Conservation (phyloP, 2,797 vertebrate species). For the Cyprinella venusta region DNA sequence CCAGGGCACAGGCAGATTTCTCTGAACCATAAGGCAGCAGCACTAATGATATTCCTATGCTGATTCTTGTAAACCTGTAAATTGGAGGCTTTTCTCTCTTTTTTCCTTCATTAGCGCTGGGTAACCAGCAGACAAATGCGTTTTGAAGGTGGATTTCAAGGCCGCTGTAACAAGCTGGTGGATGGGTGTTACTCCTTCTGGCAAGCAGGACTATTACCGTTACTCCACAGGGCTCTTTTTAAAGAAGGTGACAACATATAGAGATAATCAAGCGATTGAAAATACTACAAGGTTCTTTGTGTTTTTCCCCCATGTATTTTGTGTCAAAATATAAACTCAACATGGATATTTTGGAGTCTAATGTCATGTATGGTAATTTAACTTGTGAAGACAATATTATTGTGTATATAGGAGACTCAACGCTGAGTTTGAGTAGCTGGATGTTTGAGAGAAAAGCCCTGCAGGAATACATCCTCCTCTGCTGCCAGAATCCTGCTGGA, state of each 20-base stretch:
- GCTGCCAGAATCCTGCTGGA: slow-evolving; percentile 93
- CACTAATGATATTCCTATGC: slow-evolving; percentile 11
- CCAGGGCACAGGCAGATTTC: neutral
- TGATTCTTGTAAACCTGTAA: slow-evolving; percentile 3
- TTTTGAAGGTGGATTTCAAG: slow-evolving; percentile 96
- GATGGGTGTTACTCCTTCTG: slow-evolving; percentile 99
- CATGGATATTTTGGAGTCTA: neutral
- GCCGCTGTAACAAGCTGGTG: slow-evolving; percentile 96
- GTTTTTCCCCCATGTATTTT: neutral
- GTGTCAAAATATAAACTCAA: neutral
- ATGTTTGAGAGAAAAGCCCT: slow-evolving; percentile 95
- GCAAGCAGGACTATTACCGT: slow-evolving; percentile 93
- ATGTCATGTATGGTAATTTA: neutral
- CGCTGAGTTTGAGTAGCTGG: slow-evolving; percentile 88
- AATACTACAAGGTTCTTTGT: neutral
- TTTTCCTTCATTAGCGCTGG: slow-evolving; percentile 81
- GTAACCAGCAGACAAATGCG: slow-evolving; percentile 93
- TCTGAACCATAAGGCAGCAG: neutral
- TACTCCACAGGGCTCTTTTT: slow-evolving; percentile 90
- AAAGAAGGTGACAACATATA: slow-evolving; percentile 78
- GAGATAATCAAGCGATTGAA: neutral
- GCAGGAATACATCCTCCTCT: slow-evolving; percentile 97
- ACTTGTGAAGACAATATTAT: neutral
- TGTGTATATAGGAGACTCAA: slow-evolving; percentile 79
- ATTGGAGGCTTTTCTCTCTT: neutral